A percentile compares a stretch with the other conserved stretches of the same genome.
Evolutionary conservation across 2,113 vertebrate genomes (phyloP).

Genomic region (Anas platyrhynchos): DNA sequence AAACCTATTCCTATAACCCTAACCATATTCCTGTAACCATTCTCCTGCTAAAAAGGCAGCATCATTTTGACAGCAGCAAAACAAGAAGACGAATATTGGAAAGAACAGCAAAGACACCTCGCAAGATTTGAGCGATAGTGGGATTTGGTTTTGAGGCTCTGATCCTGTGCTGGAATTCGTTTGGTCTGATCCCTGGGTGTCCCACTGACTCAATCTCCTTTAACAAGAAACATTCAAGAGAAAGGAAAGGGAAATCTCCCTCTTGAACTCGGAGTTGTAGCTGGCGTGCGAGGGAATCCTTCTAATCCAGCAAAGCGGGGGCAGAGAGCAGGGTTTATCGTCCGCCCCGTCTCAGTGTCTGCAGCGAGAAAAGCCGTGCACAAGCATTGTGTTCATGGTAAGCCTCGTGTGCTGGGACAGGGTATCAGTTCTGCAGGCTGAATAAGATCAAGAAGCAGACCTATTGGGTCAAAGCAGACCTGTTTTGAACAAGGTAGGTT

Average conservation of each 20-base stretch:
- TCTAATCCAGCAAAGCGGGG: neutral
- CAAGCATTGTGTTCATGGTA: neutral
- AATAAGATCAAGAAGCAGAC: neutral
- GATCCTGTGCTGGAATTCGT: slow-evolving; percentile 5
- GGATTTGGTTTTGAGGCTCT: slow-evolving; percentile 8
- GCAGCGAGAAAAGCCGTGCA: neutral
- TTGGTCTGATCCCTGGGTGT: slow-evolving; percentile 17
- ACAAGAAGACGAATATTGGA: neutral
- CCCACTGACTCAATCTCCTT: neutral
- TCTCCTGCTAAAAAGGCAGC: fast-evolving
- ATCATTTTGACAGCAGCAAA: neutral
- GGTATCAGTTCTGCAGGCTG: neutral
- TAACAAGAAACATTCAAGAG: slow-evolving; percentile 15
- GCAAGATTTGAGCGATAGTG: neutral
- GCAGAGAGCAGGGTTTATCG: neutral
- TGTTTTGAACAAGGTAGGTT: neutral
- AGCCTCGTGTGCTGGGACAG: neutral
- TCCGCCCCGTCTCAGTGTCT: neutral
- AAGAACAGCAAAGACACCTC: neutral
- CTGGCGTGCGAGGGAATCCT: neutral
- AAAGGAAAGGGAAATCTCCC: neutral
- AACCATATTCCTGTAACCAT: too few relatives aligned
- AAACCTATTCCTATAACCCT: too few relatives aligned
- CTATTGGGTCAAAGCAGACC: neutral
- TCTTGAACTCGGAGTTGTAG: neutral